Evolutionary conservation across 2,888 invertebrate genomes (phyloP).

Genomic region (Zygothrica quintamaculata): DNA sequence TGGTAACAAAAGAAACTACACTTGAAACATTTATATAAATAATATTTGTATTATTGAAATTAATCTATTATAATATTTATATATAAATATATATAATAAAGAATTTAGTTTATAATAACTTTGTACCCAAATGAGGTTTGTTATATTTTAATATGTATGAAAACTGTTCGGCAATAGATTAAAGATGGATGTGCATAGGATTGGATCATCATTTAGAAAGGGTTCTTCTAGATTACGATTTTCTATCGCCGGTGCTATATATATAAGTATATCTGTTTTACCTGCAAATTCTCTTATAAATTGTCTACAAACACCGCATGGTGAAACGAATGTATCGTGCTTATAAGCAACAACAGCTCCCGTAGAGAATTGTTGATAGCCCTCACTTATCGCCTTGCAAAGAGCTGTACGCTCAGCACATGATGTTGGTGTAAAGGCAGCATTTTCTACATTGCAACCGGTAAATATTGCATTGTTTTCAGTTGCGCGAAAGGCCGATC

Average conservation of each 20-base stretch:
- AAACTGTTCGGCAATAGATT: constrained; percentile 81
- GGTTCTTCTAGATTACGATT: constrained; percentile 35
- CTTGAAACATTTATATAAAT: no score
- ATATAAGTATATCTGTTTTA: constrained; percentile 88
- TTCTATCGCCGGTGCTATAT: constrained; percentile 87
- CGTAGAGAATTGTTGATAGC: constrained; percentile 88
- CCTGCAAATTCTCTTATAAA: constrained; percentile 90
- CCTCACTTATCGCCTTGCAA: constrained; percentile 93
- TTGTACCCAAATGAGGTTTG: constrained; percentile 9
- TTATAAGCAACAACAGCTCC: constrained; percentile 90
- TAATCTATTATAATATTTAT: constrained; percentile 14
- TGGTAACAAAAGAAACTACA: no score
- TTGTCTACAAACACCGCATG: constrained; percentile 96
- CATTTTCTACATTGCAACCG: constrained; percentile 97
- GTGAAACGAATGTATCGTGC: constrained; percentile 88
- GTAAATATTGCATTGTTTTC: constrained; percentile 87
- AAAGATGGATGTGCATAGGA: constrained; percentile 82
- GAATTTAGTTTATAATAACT: constrained; percentile 11
- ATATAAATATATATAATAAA: constrained; percentile 2
- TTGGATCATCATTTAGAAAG: constrained; percentile 53
- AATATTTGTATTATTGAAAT: constrained; percentile 3
- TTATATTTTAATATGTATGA: constrained; percentile 40
- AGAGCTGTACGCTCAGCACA: constrained; percentile 96
- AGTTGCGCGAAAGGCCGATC: constrained; percentile 91
- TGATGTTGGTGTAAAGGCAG: constrained; percentile 89